phyloP scores from a whole-genome alignment of 1,140 invertebrate species.

The Linepithema humile region DNA sequence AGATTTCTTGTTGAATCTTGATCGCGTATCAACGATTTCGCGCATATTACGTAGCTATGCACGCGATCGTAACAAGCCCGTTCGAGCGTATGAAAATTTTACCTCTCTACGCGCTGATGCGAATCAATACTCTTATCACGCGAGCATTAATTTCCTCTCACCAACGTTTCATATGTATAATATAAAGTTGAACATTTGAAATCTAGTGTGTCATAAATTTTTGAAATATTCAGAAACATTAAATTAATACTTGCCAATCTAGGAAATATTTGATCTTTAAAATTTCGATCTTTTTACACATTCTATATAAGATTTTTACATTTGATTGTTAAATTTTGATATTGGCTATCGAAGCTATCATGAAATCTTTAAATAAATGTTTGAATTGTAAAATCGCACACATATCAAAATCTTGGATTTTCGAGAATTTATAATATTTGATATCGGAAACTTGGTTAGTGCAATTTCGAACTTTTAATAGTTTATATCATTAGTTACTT shows the following conservation, averaged over 20 bases:
- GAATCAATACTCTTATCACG: not conserved
- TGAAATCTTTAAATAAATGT: no score
- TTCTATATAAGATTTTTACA: no score
- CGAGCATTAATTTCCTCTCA: not conserved
- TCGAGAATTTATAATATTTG: not conserved
- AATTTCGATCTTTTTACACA: no score
- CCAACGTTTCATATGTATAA: not conserved
- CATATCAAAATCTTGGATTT: not conserved
- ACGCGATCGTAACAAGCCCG: slow-evolving; percentile 19
- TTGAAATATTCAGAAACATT: not conserved
- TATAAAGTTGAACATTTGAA: not conserved
- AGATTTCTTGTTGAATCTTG: slow-evolving; percentile 43
- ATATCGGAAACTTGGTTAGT: no score
- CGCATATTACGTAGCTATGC: not conserved
- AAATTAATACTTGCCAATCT: not conserved
- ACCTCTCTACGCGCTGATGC: not conserved
- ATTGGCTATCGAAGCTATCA: no score
- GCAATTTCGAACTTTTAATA: no score
- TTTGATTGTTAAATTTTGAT: no score
- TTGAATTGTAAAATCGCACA: no score
- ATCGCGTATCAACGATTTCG: slow-evolving; percentile 45
- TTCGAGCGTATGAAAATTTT: slow-evolving; percentile 13
- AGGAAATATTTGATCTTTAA: not conserved
- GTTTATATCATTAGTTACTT: no score
- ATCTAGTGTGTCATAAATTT: not conserved